These are phyloP conservation scores for Apaloderma vittatum DNA, from an alignment of 2,113 vertebrate species.

Conservation along the genomic window DNA sequence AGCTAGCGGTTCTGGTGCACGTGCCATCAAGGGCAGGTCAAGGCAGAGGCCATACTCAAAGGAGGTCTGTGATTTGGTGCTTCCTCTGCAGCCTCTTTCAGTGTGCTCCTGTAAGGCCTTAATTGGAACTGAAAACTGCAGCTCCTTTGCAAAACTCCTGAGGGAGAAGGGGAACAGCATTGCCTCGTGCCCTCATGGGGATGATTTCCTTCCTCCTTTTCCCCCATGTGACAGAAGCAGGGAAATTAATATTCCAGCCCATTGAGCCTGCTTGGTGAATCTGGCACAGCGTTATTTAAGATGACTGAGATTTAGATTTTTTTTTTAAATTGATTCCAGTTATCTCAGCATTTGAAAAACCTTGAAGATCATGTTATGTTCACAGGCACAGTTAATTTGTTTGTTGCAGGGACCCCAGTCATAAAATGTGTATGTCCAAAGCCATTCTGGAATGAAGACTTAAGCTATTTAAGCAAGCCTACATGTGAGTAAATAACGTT, in stretches of 20 bases:
- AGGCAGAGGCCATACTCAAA: neutral
- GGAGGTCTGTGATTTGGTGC: neutral
- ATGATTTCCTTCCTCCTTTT: neutral
- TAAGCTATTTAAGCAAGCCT: conserved; percentile 37
- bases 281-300: neutral
- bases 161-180: neutral
- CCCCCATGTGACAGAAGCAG: neutral
- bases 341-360: conserved; percentile 11
- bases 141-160: neutral
- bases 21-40: neutral
- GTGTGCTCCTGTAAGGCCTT: neutral
- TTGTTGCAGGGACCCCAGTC: neutral
- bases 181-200: neutral
- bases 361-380: neutral
- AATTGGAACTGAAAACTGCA: neutral
- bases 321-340: neutral
- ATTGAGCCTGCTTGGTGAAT: neutral
- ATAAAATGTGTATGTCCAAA: neutral
- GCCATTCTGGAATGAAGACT: neutral
- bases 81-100: neutral
- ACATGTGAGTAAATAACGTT: neutral
- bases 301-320: neutral
- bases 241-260: neutral
- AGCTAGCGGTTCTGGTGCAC: neutral
- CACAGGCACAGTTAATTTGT: neutral